Base-by-base conservation (phyloP, 2,797 vertebrate species). In the Tokudaia muenninki region DNA sequence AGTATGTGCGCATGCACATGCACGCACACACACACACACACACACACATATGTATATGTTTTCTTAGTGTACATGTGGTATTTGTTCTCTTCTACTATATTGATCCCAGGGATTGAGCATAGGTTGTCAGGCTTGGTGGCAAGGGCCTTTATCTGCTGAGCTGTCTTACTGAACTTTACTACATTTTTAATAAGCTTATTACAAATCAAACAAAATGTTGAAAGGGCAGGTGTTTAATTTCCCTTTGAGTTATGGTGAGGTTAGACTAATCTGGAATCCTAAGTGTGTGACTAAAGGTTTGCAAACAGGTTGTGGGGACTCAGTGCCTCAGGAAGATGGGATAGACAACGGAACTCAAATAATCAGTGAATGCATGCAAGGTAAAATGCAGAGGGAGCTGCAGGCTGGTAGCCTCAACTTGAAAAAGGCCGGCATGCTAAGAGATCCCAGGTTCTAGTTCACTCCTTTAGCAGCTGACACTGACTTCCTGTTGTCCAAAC, bases 191-290 rank as follows among this genome's bases (percentile, higher is more conserved):
- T 67, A 86, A 86, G 29, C 17, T 22, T 61, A 24, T 81, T 80
- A 92, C 75, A 59, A 94, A 79, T 21, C 44, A 26, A 47, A 3
- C 65, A 13, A 26, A 77, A 52, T 63, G 52, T 74, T 21, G 17
- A 86, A 86, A 77, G 67, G 55, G 47, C 3, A 87, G 74, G 14
- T 67, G 90, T 92, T 87, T 75, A 81, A 34, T 81, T 94, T 89
- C 50, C 59, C 70, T 87, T 83, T 75, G 81, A 1, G 34, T 74
- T 87, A 41, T 3, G 8, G 44, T 78, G 41, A 94, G 86, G 47
- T 37, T 52, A 55, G 83, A n/a, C 34, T 83, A 37, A 26, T 44
- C 74, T 61, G 86, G 82, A 52, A 84, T 65, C n/a, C 19, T 55
- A 72, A 29, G 9, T 65, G 2, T 57, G n/a, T 72, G 70, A 77